Conservation (phyloP, 2,888 invertebrate genomes). For the Cheilosia scutellata region DNA sequence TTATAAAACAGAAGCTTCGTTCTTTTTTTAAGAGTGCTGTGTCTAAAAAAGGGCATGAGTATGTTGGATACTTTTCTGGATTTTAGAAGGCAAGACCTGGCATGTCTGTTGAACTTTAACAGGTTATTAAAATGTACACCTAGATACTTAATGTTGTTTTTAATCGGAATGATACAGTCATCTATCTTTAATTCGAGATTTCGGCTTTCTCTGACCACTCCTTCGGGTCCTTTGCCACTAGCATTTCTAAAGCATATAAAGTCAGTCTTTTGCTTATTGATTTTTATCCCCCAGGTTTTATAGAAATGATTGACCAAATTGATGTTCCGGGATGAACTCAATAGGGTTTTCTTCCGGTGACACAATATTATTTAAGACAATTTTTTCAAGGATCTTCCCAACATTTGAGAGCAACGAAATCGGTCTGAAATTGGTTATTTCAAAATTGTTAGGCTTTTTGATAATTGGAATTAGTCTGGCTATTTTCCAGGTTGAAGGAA, state of each 20-base stretch:
- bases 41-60: too few species aligned
- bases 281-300: slow-evolving; percentile 17
- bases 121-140: too few species aligned
- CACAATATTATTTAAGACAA: not conserved
- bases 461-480: not conserved
- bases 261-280: slow-evolving; percentile 6
- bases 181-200: not conserved
- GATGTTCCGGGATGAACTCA: slow-evolving; percentile 9
- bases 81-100: too few species aligned
- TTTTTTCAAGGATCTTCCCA: slow-evolving; percentile 18
- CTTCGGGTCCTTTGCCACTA: not conserved
- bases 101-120: too few species aligned
- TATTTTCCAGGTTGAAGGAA: slow-evolving; percentile 6
- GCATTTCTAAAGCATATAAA: slow-evolving; percentile 24
- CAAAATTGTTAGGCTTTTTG: not conserved
- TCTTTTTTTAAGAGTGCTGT: not conserved
- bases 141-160: too few species aligned
- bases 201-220: slow-evolving; percentile 1
- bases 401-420: slow-evolving; percentile 36
- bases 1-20: slow-evolving; percentile 4
- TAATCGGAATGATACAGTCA: not conserved
- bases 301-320: slow-evolving; percentile 24
- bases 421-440: slow-evolving; percentile 23
- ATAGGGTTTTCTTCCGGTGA: slow-evolving; percentile 1
- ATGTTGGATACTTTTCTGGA: not conserved